These are phyloP conservation scores for Tetragnatha montana DNA, from an alignment of 2,888 invertebrate genomes.

Conservation along the genomic window DNA sequence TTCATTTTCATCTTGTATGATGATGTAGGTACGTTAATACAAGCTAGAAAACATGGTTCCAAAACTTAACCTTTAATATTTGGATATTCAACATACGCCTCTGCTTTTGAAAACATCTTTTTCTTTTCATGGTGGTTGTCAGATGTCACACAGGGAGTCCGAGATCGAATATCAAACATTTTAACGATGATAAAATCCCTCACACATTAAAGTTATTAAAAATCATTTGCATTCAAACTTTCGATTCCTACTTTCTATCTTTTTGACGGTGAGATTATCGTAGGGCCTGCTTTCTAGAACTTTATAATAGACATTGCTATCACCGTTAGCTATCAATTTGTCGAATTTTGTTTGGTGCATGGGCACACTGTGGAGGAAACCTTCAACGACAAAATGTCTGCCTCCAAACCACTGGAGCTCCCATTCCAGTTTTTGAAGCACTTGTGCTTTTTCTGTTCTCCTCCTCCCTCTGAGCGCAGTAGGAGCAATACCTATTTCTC, in stretches of 20 bases:
- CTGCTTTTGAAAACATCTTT: no score
- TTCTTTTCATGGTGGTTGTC: no score
- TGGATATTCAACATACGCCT: no score
- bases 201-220: no score
- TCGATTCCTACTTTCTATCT: conserved; percentile 72
- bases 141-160: no score
- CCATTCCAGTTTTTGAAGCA: conserved; percentile 72
- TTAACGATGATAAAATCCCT: no score
- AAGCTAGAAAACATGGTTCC: no score
- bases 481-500: conserved; percentile 64
- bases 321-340: conserved; percentile 71
- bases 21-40: no score
- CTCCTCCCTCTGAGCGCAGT: conserved; percentile 33
- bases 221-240: no score
- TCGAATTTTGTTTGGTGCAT: conserved; percentile 66
- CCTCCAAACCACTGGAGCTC: conserved; percentile 72
- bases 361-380: conserved; percentile 66
- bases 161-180: no score
- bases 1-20: no score
- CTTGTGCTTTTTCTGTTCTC: conserved; percentile 36
- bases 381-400: conserved; percentile 69
- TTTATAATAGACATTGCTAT: conserved; percentile 64
- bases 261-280: conserved; percentile 54
- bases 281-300: conserved; percentile 49
- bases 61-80: no score